These are phyloP conservation scores for Chironomus striatipennis DNA, from an alignment of 1,140 invertebrate genomes.

Conservation along the genomic window DNA sequence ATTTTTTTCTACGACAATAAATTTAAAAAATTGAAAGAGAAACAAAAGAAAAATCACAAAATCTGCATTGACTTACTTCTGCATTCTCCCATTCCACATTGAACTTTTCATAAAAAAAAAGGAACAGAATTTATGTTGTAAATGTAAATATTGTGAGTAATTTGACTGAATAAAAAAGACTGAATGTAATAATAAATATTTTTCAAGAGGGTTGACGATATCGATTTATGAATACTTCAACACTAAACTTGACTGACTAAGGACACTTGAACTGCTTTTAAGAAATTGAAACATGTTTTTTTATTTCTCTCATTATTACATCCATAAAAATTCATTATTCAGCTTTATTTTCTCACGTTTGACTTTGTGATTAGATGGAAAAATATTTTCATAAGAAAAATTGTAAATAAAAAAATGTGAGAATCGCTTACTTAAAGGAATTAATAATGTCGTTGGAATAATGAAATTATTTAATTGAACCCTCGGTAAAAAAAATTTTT, in stretches of 20 bases:
- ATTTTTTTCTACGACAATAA: neutral
- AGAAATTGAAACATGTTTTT: constrained; percentile 3
- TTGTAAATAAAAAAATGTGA: too few relatives aligned
- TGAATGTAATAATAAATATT: neutral
- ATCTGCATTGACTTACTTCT: neutral
- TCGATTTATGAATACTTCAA: constrained; percentile 13
- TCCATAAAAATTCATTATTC: too few relatives aligned
- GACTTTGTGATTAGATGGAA: too few relatives aligned
- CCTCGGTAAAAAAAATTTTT: too few relatives aligned
- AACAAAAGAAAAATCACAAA: too few relatives aligned
- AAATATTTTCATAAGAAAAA: too few relatives aligned
- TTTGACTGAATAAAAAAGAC: neutral
- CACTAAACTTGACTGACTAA: neutral
- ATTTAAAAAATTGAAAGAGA: too few relatives aligned
- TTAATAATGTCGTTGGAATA: too few relatives aligned
- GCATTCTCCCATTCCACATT: neutral
- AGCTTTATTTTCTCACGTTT: neutral
- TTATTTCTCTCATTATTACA: too few relatives aligned
- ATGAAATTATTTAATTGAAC: too few relatives aligned
- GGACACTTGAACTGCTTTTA: neutral
- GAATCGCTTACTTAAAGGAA: too few relatives aligned
- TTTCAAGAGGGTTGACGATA: constrained; percentile 11
- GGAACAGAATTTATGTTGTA: neutral
- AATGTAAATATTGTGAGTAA: constrained; percentile 9
- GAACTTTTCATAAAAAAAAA: too few relatives aligned